phyloP scores from a whole-genome alignment of 2,113 vertebrate genomes.

The Dipodomys ordii region DNA sequence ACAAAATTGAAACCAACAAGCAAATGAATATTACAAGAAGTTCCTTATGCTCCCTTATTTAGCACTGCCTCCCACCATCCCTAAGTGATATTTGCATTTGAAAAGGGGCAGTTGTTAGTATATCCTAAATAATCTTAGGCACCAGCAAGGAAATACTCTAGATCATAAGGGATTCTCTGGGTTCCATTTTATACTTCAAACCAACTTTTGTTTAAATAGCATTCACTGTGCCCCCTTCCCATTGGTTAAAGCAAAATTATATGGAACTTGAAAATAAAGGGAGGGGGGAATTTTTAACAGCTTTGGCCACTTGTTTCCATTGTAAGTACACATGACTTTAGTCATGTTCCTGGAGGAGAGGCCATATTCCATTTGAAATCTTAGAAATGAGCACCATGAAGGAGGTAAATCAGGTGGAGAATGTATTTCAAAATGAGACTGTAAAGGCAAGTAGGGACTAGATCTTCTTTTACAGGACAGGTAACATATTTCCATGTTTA shows the following conservation, averaged over 20 bases:
- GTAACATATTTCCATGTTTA: background rate
- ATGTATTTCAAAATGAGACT: background rate
- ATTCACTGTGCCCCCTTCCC: background rate
- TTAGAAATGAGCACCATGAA: background rate
- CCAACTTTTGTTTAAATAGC: conserved; percentile 12
- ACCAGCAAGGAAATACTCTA: background rate
- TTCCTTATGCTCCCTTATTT: background rate
- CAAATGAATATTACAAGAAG: background rate
- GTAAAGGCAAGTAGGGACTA: background rate
- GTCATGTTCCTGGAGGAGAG: too few species aligned
- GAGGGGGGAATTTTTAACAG: conserved; percentile 30
- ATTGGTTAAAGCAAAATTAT: conserved; percentile 48
- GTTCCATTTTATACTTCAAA: conserved; percentile 17
- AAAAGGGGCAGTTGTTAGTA: background rate
- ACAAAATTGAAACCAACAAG: background rate
- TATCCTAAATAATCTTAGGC: conserved; percentile 24
- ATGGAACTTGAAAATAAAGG: background rate
- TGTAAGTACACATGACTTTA: conserved; percentile 56
- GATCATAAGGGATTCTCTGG: background rate
- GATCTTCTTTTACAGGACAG: background rate
- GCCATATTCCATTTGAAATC: background rate
- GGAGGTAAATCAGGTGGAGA: background rate
- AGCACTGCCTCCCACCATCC: background rate
- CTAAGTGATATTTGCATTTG: background rate
- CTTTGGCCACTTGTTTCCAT: conserved; percentile 26